These are phyloP conservation scores for Corydoras sp. DNA, from an alignment of 2,113 vertebrate genomes.

Conservation along the genomic window DNA sequence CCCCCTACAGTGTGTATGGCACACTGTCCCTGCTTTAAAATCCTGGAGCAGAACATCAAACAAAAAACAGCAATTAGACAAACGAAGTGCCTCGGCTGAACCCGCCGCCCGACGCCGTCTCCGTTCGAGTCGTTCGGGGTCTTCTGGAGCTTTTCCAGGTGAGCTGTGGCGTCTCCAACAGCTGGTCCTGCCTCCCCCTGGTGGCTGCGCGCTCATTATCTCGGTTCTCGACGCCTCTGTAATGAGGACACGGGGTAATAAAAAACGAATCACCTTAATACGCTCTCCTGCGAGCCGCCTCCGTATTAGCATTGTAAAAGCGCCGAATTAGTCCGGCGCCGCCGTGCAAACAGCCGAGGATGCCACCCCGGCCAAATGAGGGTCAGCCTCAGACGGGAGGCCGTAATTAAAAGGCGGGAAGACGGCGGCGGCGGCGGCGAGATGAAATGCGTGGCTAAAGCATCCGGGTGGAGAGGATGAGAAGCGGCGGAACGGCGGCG, in stretches of 20 bases:
- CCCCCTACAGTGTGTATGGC: too few relatives aligned
- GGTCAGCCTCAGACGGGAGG: conserved; percentile 15
- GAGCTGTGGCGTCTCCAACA: conserved; percentile 35
- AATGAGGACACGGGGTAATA: conserved; percentile 21
- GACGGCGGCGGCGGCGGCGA: not conserved
- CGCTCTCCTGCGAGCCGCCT: not conserved
- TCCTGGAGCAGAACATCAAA: not conserved
- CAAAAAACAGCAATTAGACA: conserved; percentile 4
- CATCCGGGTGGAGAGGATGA: conserved; percentile 34
- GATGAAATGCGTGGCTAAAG: conserved; percentile 27
- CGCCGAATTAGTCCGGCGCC: conserved; percentile 6
- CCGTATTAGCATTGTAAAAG: conserved; percentile 1
- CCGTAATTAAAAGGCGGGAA: conserved; percentile 22
- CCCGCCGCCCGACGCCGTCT: not conserved
- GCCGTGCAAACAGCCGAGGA: conserved; percentile 18
- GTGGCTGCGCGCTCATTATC: conserved; percentile 50
- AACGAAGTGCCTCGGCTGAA: too few relatives aligned
- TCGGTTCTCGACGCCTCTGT: conserved; percentile 39
- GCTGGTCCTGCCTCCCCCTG: conserved; percentile 57
- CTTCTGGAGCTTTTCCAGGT: conserved; percentile 27
- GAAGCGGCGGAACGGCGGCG: not conserved
- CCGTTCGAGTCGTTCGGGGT: not conserved
- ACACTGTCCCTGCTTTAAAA: too few relatives aligned
- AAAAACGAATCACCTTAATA: not conserved
- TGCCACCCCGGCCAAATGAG: conserved; percentile 3